Evolutionary conservation across 2,113 vertebrate genomes (phyloP).

Genomic region (Cairina moschata): DNA sequence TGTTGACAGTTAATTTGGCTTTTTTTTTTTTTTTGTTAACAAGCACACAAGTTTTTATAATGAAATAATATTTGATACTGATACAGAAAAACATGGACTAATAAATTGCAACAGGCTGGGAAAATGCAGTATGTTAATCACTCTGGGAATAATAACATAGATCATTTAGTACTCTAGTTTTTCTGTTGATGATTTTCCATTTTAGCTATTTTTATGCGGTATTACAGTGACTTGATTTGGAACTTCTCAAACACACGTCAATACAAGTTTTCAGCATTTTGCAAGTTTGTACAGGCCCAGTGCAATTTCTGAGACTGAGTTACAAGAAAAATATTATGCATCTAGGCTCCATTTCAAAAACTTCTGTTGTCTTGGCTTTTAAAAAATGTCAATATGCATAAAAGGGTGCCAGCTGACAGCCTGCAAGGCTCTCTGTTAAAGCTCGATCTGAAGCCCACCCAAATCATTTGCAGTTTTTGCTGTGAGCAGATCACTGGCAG

Average conservation of each 20-base stretch:
- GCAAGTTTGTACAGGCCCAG: slow-evolving; percentile 21
- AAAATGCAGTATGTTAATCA: slow-evolving; percentile 53
- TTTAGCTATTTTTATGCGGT: slow-evolving; percentile 57
- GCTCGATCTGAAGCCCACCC: not conserved
- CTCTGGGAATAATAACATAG: slow-evolving; percentile 68
- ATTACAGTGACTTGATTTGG: slow-evolving; percentile 63
- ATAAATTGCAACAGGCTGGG: slow-evolving; percentile 73
- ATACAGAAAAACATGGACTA: slow-evolving; percentile 67
- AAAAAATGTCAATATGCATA: slow-evolving; percentile 1
- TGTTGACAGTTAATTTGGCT: slow-evolving; percentile 72
- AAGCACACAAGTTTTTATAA: slow-evolving; percentile 69
- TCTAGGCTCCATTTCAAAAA: slow-evolving; percentile 47
- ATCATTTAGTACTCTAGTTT: slow-evolving; percentile 61
- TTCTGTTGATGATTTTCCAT: slow-evolving; percentile 69
- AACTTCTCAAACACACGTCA: slow-evolving; percentile 65
- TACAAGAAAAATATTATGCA: slow-evolving; percentile 41
- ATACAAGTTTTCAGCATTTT: slow-evolving; percentile 26
- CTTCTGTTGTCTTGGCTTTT: slow-evolving; percentile 42
- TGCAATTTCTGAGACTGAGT: not conserved
- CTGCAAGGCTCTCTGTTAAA: not conserved
- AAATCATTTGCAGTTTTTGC: not conserved
- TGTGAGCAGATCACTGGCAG: not conserved
- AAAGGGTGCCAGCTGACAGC: not conserved
- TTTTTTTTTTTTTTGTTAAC: slow-evolving; percentile 71
- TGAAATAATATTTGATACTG: slow-evolving; percentile 74